phyloP scores from a whole-genome alignment of 2,888 invertebrate species.

The Gibbula magus region DNA sequence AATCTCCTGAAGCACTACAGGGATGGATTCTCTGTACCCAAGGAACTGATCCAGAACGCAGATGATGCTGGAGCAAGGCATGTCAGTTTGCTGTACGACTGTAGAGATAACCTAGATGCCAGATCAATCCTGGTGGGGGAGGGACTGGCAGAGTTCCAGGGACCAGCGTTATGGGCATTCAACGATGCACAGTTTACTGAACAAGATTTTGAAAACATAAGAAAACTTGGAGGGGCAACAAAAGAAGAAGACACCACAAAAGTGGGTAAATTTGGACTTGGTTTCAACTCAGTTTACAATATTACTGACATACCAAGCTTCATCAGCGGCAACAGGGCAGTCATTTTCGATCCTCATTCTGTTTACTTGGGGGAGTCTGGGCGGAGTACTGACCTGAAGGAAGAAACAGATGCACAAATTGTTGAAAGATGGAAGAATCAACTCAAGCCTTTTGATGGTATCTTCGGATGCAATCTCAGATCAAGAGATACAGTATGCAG shows the following conservation, averaged over 20 bases:
- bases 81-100: slow-evolving; percentile 64
- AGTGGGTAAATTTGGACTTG: slow-evolving; percentile 71
- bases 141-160: slow-evolving; percentile 67
- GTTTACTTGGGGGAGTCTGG: slow-evolving; percentile 58
- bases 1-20: slow-evolving; percentile 59
- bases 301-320: slow-evolving; percentile 72
- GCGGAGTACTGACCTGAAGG: slow-evolving; percentile 43
- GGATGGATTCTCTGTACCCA: slow-evolving; percentile 66
- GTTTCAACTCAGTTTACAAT: slow-evolving; percentile 72
- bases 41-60: slow-evolving; percentile 69
- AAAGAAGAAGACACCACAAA: slow-evolving; percentile 64
- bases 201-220: slow-evolving; percentile 69
- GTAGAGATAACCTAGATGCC: slow-evolving; percentile 56
- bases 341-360: slow-evolving; percentile 72
- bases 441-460: slow-evolving; percentile 59
- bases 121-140: slow-evolving; percentile 59
- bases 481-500: slow-evolving; percentile 39
- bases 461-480: slow-evolving; percentile 53
- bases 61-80: slow-evolving; percentile 66
- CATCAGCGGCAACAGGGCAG: slow-evolving; percentile 62
- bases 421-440: slow-evolving; percentile 59
- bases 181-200: slow-evolving; percentile 69
- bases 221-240: slow-evolving; percentile 67
- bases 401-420: slow-evolving; percentile 36
- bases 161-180: slow-evolving; percentile 72